Base-by-base conservation (phyloP, 2,797 vertebrate species). In the Alectoris magna region DNA sequence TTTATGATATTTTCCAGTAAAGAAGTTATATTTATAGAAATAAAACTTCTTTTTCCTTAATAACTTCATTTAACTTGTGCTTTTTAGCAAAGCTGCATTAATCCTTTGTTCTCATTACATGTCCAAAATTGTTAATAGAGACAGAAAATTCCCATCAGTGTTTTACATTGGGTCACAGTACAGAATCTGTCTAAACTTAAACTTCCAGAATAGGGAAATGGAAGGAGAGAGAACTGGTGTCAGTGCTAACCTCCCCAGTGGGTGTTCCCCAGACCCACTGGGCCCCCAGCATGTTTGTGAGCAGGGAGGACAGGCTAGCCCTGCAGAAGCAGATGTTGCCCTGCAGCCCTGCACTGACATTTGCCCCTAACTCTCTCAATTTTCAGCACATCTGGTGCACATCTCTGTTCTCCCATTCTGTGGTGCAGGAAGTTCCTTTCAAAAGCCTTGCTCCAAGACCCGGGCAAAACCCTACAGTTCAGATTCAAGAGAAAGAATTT, bases 51-150 rank as follows among this genome's bases (percentile, higher is more conserved):
- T 82, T 79, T 73, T 85, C 64, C 64, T 82, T 63, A 85, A 77
- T 53, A 87, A 58, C n/a, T 16, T 79, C 21, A 71, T 92, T 94
- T 90, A 90, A 81, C 46, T 76, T 79, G 75, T 31, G 38, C 46
- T 87, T 89, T 89, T 67, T 82, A 67, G 84, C 75, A 83, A 76
- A 89, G 51, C 43, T 76, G 17, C 76, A 73, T 71, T 87, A 92
- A 77, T 76, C 59, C 38, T 81, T 58, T 81, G 39, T 78, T 67
- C 19, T 69, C 92, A n/a, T 58, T 91, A 69, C 19, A 29, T 24
- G 31, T 51, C 55, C 34, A 80, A 69, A 86, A 62, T 59, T 75
- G 70, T 66, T 64, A 48, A 46, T 6, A 46, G 29, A 55, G 41
- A 55, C 13, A 19, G 58, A 73, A 85, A 83, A 62, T 66, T 93